Percentiles rank a stretch among this genome's conserved stretches.
These are phyloP conservation scores for Diarsia mendica DNA, from an alignment of 2,888 invertebrate species.

Conservation along the genomic window DNA sequence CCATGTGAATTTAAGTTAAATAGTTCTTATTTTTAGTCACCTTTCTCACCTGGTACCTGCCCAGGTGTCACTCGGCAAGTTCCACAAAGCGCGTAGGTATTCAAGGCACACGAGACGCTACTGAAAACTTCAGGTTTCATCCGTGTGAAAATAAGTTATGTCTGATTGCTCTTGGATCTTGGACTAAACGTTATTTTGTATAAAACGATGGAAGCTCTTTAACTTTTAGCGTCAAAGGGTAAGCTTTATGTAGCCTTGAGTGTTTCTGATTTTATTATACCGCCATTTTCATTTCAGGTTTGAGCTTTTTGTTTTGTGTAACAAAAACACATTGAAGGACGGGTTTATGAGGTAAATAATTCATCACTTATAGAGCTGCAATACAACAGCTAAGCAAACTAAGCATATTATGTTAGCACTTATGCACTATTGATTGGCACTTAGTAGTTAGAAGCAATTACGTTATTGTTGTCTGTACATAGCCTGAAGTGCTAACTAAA, in stretches of 20 bases:
- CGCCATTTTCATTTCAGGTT: constrained; percentile 16
- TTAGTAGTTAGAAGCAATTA: constrained; percentile 53
- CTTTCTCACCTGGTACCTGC: too few relatives aligned
- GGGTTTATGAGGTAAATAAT: neutral
- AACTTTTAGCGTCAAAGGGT: constrained; percentile 12
- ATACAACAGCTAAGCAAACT: neutral
- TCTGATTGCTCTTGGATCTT: too few relatives aligned
- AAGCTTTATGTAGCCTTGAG: neutral
- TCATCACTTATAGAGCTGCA: neutral
- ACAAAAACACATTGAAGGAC: neutral
- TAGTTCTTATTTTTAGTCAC: too few relatives aligned
- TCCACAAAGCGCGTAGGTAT: too few relatives aligned
- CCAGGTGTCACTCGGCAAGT: too few relatives aligned
- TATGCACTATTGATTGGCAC: constrained; percentile 41
- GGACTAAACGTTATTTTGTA: constrained; percentile 54
- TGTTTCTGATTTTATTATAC: constrained; percentile 22
- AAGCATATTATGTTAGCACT: constrained; percentile 17
- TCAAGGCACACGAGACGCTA: too few relatives aligned
- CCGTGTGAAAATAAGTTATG: too few relatives aligned
- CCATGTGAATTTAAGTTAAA: too few relatives aligned
- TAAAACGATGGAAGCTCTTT: constrained; percentile 41
- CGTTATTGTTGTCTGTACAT: constrained; percentile 52
- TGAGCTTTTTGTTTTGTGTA: neutral
- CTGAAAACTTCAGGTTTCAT: too few relatives aligned
- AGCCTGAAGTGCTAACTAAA: constrained; percentile 52